These are phyloP conservation scores for Clunio marinus DNA, from an alignment of 2,888 invertebrate genomes.

Conservation along the genomic window DNA sequence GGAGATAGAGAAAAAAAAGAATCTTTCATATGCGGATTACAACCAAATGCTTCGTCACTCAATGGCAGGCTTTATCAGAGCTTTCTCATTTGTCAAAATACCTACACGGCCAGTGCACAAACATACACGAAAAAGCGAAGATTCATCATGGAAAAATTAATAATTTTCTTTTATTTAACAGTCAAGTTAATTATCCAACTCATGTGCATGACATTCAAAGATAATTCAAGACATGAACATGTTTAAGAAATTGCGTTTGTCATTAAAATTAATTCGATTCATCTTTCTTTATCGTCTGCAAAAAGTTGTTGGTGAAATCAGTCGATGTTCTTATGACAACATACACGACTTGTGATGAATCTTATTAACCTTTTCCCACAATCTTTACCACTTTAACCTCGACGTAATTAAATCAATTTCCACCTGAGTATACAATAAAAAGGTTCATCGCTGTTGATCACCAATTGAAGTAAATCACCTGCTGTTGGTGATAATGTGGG, in stretches of 20 bases:
- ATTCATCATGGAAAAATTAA: background rate
- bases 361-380: conserved; percentile 12
- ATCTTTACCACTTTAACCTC: background rate
- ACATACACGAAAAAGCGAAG: background rate
- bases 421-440: too few relatives aligned
- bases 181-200: background rate
- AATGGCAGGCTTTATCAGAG: background rate
- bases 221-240: background rate
- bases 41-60: background rate
- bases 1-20: too few relatives aligned
- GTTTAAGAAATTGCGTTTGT: background rate
- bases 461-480: background rate
- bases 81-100: background rate
- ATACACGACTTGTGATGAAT: too few relatives aligned
- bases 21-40: background rate
- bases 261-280: conserved; percentile 20
- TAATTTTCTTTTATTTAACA: conserved; percentile 6
- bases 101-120: background rate
- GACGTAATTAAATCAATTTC: background rate
- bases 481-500: conserved; percentile 1
- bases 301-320: too few relatives aligned
- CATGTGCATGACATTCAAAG: conserved; percentile 18
- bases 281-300: too few relatives aligned
- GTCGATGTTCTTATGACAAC: too few relatives aligned
- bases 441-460: background rate